These are phyloP conservation scores for Numenius arquata DNA, from an alignment of 2,113 vertebrate genomes.

Conservation along the genomic window DNA sequence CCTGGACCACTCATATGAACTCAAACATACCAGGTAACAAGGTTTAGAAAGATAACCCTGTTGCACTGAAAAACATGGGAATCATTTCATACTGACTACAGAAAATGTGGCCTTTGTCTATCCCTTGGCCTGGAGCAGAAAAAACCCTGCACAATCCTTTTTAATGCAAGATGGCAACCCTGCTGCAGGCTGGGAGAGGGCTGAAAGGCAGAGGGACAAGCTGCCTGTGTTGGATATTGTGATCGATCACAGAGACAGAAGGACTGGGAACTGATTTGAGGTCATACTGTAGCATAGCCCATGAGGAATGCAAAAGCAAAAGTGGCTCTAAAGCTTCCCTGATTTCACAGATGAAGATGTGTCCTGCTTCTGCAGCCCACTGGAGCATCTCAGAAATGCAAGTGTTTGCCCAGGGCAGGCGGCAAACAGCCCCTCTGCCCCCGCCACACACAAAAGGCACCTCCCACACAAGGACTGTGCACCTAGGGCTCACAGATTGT, in stretches of 20 bases:
- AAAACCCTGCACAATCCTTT: not conserved
- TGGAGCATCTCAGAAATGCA: not conserved
- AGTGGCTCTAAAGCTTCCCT: not conserved
- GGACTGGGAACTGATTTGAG: not conserved
- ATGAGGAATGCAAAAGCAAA: not conserved
- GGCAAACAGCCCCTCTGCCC: not conserved
- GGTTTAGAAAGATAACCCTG: not conserved
- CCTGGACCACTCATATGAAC: not conserved
- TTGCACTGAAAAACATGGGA: not conserved
- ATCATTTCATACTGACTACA: not conserved
- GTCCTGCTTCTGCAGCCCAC: not conserved
- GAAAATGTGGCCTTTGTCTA: not conserved
- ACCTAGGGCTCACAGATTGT: fast-evolving
- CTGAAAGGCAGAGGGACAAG: not conserved
- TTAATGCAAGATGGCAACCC: not conserved
- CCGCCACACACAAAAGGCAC: fast-evolving
- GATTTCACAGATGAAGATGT: not conserved
- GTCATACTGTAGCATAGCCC: not conserved
- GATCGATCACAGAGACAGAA: not conserved
- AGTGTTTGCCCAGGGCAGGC: not conserved
- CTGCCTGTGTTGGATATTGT: not conserved
- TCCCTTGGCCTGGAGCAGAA: not conserved
- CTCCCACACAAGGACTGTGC: not conserved
- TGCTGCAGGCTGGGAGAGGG: not conserved
- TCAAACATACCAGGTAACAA: not conserved